Conservation (phyloP, 2,113 vertebrate species). For the Andinoacara biseriatus region DNA sequence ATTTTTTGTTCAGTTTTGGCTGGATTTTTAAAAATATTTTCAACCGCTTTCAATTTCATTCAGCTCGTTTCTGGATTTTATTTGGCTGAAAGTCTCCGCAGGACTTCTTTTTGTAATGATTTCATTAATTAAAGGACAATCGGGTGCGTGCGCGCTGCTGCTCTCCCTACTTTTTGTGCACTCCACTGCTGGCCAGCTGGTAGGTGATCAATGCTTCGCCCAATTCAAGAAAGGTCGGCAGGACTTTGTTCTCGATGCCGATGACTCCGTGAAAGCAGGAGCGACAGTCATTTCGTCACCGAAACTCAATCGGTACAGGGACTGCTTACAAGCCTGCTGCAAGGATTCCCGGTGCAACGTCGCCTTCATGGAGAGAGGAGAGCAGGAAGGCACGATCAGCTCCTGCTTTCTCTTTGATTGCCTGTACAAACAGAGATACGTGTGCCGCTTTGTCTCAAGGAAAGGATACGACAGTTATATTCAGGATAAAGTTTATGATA, state of each 20-base stretch:
- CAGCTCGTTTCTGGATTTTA: neutral
- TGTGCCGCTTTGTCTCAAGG: constrained; percentile 88
- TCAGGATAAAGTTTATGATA: constrained; percentile 74
- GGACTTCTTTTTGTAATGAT: constrained; percentile 43
- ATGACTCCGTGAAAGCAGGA: constrained; percentile 88
- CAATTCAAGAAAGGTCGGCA: constrained; percentile 80
- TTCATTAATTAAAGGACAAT: neutral
- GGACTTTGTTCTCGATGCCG: constrained; percentile 86
- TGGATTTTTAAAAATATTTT: neutral
- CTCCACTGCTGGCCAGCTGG: constrained; percentile 29
- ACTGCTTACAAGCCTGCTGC: constrained; percentile 90
- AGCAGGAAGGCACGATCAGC: constrained; percentile 50
- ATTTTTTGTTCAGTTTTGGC: neutral
- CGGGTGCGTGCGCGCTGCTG: constrained; percentile 24
- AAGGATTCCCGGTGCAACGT: constrained; percentile 84
- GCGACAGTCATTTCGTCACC: constrained; percentile 88
- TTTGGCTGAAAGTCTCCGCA: neutral
- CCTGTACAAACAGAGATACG: constrained; percentile 88
- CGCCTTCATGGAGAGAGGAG: constrained; percentile 84
- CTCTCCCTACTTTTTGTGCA: neutral
- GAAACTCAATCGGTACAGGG: constrained; percentile 58
- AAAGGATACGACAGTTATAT: constrained; percentile 86
- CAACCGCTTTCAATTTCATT: neutral
- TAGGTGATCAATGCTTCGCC: constrained; percentile 74
- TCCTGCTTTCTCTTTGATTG: constrained; percentile 92